Percentiles rank a stretch among this genome's conserved stretches.
Conservation (phyloP, 2,113 vertebrate genomes). For the Notothenia coriiceps region DNA sequence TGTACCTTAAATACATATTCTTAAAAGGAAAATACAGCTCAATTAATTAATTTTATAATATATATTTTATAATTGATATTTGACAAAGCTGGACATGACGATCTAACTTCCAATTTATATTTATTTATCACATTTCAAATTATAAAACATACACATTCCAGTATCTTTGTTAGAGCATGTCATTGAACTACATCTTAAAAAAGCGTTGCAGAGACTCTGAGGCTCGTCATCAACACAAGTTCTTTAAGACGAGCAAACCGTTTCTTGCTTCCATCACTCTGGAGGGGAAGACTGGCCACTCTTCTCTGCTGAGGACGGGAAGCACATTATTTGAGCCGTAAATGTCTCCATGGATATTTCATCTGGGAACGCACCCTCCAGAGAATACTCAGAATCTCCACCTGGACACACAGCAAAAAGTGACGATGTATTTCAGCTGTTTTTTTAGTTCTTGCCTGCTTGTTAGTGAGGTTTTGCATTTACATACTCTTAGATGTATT, state of each 20-base stretch:
- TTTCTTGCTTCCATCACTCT: slow-evolving; percentile 23
- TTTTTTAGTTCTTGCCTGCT: neutral
- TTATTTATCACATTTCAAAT: neutral
- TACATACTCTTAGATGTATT: slow-evolving; percentile 74
- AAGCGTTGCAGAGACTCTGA: neutral
- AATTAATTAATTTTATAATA: neutral
- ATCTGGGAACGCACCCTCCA: slow-evolving; percentile 86
- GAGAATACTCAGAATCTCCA: slow-evolving; percentile 76
- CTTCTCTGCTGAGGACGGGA: slow-evolving; percentile 63
- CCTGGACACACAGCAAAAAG: slow-evolving; percentile 35
- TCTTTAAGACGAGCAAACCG: slow-evolving; percentile 50
- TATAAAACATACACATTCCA: slow-evolving; percentile 5
- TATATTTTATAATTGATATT: neutral
- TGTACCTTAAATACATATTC: neutral
- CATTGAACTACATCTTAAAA: neutral
- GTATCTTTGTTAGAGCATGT: neutral
- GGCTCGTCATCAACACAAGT: slow-evolving; percentile 38
- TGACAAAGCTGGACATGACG: neutral
- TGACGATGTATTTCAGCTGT: neutral
- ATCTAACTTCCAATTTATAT: neutral
- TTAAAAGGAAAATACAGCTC: neutral
- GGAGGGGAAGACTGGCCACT: neutral
- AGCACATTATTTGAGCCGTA: slow-evolving; percentile 86
- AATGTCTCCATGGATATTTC: slow-evolving; percentile 89
- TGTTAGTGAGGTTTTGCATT: slow-evolving; percentile 14